These are phyloP conservation scores for Leptatherina wallacei DNA, from an alignment of 2,797 vertebrate genomes.

Conservation along the genomic window DNA sequence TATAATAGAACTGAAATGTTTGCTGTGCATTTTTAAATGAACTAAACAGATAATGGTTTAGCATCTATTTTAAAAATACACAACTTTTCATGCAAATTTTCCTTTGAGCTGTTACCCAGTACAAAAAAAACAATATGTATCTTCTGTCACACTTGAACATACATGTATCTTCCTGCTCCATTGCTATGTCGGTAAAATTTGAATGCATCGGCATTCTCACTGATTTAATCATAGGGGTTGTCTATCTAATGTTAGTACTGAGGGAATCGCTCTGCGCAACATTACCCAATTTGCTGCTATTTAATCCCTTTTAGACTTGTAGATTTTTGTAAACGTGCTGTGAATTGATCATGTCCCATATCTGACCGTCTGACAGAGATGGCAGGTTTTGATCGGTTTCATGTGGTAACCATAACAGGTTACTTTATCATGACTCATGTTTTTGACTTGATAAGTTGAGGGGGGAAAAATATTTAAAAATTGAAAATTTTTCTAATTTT, in stretches of 20 bases:
- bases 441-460: too few species aligned
- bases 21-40: too few species aligned
- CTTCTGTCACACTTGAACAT: background rate
- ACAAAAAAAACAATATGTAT: too few species aligned
- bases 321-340: background rate
- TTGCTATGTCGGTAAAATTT: background rate
- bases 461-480: too few species aligned
- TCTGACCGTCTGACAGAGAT: background rate
- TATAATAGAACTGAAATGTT: too few species aligned
- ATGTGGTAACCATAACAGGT: background rate
- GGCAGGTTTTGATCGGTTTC: background rate
- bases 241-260: background rate
- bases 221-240: background rate
- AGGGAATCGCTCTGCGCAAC: background rate
- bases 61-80: too few species aligned
- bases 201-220: background rate
- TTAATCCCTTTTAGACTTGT: background rate
- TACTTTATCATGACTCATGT: background rate
- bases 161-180: background rate
- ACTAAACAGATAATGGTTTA: too few species aligned
- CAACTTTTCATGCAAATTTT: too few species aligned
- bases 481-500: too few species aligned
- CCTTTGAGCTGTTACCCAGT: too few species aligned
- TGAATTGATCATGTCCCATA: background rate
- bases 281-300: background rate